Conservation (phyloP, 2,113 vertebrate genomes). For the Tapirus terrestris region DNA sequence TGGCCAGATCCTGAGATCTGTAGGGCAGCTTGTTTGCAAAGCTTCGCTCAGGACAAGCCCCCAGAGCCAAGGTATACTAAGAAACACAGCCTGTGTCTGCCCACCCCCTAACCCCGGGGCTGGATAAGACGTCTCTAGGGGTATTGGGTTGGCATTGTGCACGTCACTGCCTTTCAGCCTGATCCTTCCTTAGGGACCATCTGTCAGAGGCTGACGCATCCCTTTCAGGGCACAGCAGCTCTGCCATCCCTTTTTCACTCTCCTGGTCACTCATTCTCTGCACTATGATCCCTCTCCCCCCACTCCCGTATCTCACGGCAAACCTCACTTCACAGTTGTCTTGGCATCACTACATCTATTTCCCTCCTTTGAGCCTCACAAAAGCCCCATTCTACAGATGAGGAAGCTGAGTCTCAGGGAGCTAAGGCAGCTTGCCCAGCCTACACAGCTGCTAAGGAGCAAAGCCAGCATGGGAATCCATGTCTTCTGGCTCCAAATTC, state of each 20-base stretch:
- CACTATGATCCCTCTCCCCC: neutral
- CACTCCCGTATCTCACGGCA: neutral
- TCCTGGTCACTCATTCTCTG: neutral
- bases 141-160: slow-evolving; percentile 62
- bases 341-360: neutral
- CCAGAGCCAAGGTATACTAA: slow-evolving; percentile 51
- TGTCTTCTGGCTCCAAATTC: slow-evolving; percentile 69
- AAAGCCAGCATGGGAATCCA: slow-evolving; percentile 61
- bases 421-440: neutral
- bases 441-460: slow-evolving; percentile 54
- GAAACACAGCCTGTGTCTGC: slow-evolving; percentile 66
- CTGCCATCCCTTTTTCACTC: neutral
- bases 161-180: slow-evolving; percentile 66
- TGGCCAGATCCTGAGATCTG: slow-evolving; percentile 40
- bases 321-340: slow-evolving; percentile 1
- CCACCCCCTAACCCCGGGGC: neutral
- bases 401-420: neutral
- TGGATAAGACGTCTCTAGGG: slow-evolving; percentile 48
- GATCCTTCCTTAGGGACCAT: slow-evolving; percentile 75
- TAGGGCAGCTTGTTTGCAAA: slow-evolving; percentile 57
- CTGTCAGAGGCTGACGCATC: slow-evolving; percentile 24
- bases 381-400: slow-evolving; percentile 61
- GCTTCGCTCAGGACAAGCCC: slow-evolving; percentile 52
- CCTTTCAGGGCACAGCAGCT: slow-evolving; percentile 29
- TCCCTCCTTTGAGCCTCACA: neutral